Conservation (phyloP, 2,113 vertebrate genomes). For the Cnemophilus loriae region DNA sequence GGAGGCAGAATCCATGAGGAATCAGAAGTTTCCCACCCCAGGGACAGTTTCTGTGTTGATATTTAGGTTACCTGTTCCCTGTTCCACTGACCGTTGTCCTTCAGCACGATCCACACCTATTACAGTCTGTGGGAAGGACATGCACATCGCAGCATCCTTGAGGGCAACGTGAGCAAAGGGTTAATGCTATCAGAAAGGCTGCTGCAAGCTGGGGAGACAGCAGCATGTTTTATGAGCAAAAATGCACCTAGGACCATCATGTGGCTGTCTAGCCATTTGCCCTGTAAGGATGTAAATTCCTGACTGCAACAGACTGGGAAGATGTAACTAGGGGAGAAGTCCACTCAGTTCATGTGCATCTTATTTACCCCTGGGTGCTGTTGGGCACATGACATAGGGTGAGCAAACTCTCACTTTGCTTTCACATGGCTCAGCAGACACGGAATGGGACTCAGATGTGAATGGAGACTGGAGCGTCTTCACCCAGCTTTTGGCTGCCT, state of each 20-base stretch:
- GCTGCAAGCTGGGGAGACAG: background rate
- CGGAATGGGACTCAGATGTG: accelerated
- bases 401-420: background rate
- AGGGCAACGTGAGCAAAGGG: background rate
- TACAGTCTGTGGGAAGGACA: background rate
- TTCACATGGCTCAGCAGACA: accelerated
- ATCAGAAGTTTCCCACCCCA: background rate
- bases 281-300: background rate
- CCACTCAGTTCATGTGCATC: background rate
- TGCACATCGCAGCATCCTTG: background rate
- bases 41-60: background rate
- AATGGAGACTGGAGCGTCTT: background rate
- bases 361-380: background rate
- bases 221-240: background rate
- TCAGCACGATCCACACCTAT: background rate
- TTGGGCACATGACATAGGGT: accelerated
- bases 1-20: background rate
- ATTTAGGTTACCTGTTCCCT: background rate
- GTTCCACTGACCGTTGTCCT: background rate
- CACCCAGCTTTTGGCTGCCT: background rate
- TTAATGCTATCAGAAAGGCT: background rate
- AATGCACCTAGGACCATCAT: background rate
- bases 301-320: background rate
- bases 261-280: background rate
- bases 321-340: background rate